phyloP scores from a whole-genome alignment of 30 jellyfish, hydroid and myxozoan genomes.

The Cassiopea xamachana region DNA sequence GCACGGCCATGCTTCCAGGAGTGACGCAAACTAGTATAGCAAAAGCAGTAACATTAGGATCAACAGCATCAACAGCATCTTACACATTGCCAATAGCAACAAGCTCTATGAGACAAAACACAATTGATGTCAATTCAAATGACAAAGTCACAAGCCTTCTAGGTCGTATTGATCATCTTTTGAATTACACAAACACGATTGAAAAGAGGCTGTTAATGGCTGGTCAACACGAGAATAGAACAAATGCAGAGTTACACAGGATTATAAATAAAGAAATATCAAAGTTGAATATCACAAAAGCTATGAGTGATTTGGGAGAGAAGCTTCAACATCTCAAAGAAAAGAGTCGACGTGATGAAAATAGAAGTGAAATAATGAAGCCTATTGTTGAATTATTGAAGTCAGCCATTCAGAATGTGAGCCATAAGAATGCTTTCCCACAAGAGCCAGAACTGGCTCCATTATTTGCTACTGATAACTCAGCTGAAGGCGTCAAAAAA shows the following conservation, averaged over 20 bases:
- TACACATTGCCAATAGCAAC: neutral
- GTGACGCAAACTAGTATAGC: neutral
- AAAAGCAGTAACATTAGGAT: neutral
- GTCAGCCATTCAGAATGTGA: conserved; percentile 64
- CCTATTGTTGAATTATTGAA: conserved; percentile 33
- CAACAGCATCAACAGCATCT: neutral
- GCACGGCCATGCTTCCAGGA: too few relatives aligned
- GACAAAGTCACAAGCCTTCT: conserved; percentile 43
- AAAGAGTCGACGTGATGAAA: neutral
- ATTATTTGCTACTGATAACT: conserved; percentile 1
- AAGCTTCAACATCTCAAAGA: conserved; percentile 26
- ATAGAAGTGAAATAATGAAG: conserved; percentile 12
- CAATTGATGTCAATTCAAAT: neutral
- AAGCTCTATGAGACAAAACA: neutral
- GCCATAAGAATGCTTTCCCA: neutral
- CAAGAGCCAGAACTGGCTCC: conserved; percentile 18
- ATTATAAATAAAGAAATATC: conserved; percentile 35
- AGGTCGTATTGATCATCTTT: conserved; percentile 43
- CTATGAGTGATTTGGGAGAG: conserved; percentile 23
- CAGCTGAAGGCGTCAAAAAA: neutral
- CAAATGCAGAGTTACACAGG: neutral
- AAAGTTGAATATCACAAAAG: conserved; percentile 47
- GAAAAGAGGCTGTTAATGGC: conserved; percentile 15
- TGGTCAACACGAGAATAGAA: neutral
- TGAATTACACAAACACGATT: conserved; percentile 36